phyloP scores from a whole-genome alignment of 2,113 vertebrate species.

The Aegithalos caudatus region DNA sequence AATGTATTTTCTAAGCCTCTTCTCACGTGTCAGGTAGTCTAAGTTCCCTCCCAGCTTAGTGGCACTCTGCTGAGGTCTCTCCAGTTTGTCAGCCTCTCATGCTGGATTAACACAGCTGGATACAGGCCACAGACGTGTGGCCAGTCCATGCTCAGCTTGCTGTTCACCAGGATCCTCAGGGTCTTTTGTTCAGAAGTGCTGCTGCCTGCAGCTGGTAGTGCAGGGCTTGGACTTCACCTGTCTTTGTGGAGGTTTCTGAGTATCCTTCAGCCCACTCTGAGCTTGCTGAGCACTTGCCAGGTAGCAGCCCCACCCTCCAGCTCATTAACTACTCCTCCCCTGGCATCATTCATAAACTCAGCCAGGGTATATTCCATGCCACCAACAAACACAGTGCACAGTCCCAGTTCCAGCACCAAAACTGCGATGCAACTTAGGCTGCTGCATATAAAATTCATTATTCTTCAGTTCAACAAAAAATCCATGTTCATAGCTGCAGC shows the following conservation, averaged over 20 bases:
- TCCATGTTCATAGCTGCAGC: background rate
- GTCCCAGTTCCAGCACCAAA: background rate
- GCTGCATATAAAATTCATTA: background rate
- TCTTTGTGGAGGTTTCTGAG: background rate
- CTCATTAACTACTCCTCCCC: background rate
- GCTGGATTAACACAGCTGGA: background rate
- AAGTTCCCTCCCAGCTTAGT: background rate
- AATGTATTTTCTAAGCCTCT: background rate
- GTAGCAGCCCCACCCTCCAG: background rate
- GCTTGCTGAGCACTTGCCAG: background rate
- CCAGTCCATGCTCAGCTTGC: background rate
- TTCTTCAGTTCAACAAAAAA: background rate
- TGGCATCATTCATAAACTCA: background rate
- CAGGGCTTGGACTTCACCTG: too few relatives aligned
- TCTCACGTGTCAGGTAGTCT: background rate
- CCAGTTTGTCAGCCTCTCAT: background rate
- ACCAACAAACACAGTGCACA: background rate
- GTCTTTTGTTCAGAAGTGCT: background rate
- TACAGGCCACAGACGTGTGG: background rate
- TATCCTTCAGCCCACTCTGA: background rate
- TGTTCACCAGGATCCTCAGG: background rate
- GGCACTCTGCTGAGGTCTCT: background rate
- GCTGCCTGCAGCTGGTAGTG: background rate
- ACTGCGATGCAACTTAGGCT: background rate
- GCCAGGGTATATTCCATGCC: background rate